Conservation (phyloP, 2,797 vertebrate genomes). For the Notamacropus eugenii region DNA sequence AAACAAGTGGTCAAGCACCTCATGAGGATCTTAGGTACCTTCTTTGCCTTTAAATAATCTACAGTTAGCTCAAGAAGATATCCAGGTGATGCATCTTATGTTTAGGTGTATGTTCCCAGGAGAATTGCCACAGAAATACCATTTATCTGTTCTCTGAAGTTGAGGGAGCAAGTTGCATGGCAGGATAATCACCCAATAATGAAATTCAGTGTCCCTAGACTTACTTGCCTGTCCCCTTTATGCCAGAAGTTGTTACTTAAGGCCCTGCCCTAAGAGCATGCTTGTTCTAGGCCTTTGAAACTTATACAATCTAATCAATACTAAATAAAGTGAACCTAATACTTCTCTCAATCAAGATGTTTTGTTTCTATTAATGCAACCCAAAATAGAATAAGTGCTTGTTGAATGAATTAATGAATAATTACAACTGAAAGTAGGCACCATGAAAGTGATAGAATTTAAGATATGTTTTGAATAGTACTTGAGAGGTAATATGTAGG, state of each 20-base stretch:
- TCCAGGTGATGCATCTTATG: not conserved
- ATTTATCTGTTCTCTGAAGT: not conserved
- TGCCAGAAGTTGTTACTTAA: too few relatives aligned
- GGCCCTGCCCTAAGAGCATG: too few relatives aligned
- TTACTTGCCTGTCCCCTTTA: too few relatives aligned
- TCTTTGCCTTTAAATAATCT: not conserved
- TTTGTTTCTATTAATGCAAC: not conserved
- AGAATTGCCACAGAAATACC: not conserved
- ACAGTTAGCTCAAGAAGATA: not conserved
- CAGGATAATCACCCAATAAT: too few relatives aligned
- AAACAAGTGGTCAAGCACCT: not conserved
- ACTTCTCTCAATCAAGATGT: not conserved
- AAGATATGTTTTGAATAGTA: too few relatives aligned
- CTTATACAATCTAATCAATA: not conserved
- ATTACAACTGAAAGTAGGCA: not conserved
- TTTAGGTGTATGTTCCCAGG: not conserved
- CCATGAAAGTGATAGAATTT: not conserved
- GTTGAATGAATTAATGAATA: not conserved
- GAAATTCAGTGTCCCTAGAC: too few relatives aligned
- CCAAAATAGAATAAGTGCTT: not conserved
- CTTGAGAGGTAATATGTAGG: too few relatives aligned
- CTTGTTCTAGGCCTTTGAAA: not conserved
- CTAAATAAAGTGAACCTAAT: not conserved
- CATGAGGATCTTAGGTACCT: not conserved
- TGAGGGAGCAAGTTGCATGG: not conserved